Evolutionary conservation across 2,113 vertebrate species (phyloP), one percentile per base, ranked within the genome.

Genomic region (Choloepus hoffmanni): DNA sequence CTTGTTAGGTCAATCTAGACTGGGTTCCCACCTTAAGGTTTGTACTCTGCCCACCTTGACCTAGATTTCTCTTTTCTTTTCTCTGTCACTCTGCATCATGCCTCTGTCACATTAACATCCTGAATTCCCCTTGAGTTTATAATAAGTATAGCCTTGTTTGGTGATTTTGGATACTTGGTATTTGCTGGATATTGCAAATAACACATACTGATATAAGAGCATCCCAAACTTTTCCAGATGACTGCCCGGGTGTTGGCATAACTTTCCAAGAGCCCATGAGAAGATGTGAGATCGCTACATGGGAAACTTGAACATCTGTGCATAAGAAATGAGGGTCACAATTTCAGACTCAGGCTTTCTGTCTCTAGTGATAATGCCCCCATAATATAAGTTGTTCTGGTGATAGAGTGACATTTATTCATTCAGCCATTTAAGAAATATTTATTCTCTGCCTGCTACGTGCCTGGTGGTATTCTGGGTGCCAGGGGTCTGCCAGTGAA

Each of bases 81-180:
- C 45, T 76, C 58, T 53, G n/a, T 55, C 60, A 5, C 8, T 15
- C 58, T 21, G 14, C 0, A 0, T 60, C 5, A 15, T 0, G 6
- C 18, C n/a, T 13, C 55, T 63, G 3, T 36, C 55, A 23, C 30
- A 30, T 23, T 86, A 87, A 65, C 3, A 21, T 45, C 24, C 67
- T 67, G 58, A 82, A 63, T 67, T 82, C 36, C 19, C 40, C 58
- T 60, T 62, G 48, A 60, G 50, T 12, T 58, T 74, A 16, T 40
- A 43, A 18, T 63, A 91, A 36, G 30, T 72, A 24, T 36, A 60
- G 24, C 45, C 50, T 83, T 12, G 7, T 60, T 50, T 48, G 30
- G 36, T 50, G 77, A 86, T 18, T 65, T 70, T 30, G 73, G n/a
- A 43, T 67, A 36, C 36, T 58, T 82, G 76, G 8, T 40, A 45